A percentile compares a stretch with the other conserved stretches of the same genome.
Evolutionary conservation across 2,113 vertebrate genomes (phyloP).

Genomic region (Ptilorrhoa leucosticta): DNA sequence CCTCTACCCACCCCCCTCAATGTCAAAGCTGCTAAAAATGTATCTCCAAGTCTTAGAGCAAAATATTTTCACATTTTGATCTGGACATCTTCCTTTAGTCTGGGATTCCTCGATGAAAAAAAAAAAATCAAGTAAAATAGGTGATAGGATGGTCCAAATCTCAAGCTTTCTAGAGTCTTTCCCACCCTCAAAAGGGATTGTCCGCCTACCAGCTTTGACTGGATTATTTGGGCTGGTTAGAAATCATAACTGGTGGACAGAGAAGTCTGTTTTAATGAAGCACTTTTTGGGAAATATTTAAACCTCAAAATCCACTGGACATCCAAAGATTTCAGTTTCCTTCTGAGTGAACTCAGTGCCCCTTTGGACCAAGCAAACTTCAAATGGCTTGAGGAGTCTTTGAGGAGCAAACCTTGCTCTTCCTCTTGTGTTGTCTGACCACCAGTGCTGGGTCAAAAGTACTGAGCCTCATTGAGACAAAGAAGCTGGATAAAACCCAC

Average conservation of each 20-base stretch:
- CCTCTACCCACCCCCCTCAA: neutral
- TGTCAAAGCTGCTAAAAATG: neutral
- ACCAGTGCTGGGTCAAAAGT: neutral
- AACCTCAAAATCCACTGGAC: neutral
- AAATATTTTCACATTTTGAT: neutral
- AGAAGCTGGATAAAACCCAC: neutral
- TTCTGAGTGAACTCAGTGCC: neutral
- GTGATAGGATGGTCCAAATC: neutral
- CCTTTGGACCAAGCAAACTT: neutral
- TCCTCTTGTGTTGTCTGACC: neutral
- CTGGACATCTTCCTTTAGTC: neutral
- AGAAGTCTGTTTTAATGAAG: neutral
- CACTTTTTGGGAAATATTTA: neutral
- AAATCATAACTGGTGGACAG: neutral
- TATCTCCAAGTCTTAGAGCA: neutral
- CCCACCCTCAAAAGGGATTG: neutral
- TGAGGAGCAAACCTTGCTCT: neutral
- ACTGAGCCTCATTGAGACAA: rapidly evolving
- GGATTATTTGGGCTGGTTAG: neutral
- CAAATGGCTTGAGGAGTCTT: neutral
- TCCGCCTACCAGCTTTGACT: neutral
- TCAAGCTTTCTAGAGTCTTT: neutral
- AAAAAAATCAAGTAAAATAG: neutral
- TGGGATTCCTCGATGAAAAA: neutral
- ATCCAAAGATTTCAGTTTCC: neutral